Percentiles rank a stretch among this genome's conserved stretches.
phyloP scores from a whole-genome alignment of 2,888 invertebrate species.

The Macropis europaea region DNA sequence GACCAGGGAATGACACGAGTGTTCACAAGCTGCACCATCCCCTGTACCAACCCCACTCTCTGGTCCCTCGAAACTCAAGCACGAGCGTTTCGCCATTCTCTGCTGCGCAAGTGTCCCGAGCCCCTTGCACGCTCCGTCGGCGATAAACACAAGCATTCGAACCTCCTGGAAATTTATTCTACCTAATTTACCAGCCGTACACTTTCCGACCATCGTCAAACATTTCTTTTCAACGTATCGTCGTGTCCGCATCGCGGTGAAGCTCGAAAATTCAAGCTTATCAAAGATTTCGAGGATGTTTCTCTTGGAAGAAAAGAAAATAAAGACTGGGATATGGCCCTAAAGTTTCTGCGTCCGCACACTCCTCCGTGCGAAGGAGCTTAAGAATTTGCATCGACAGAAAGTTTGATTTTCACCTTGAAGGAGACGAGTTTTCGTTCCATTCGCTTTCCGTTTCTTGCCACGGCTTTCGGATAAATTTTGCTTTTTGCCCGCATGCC shows the following conservation, averaged over 20 bases:
- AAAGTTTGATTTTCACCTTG: no score
- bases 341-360: no score
- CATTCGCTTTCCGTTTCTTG: not conserved
- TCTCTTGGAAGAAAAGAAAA: no score
- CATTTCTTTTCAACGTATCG: no score
- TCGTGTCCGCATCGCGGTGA: no score
- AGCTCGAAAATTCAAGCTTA: no score
- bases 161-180: not conserved
- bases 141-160: slow-evolving; percentile 23
- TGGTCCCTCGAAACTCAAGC: slow-evolving; percentile 62
- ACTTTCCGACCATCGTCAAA: no score
- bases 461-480: slow-evolving; percentile 26
- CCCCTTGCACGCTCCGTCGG: slow-evolving; percentile 32
- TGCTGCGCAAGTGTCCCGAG: slow-evolving; percentile 66
- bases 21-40: slow-evolving; percentile 76
- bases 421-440: no score
- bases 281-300: no score
- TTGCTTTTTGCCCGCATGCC: slow-evolving; percentile 26
- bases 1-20: slow-evolving; percentile 77
- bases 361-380: no score
- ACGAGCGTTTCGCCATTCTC: slow-evolving; percentile 64
- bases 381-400: no score
- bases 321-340: no score
- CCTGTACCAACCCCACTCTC: slow-evolving; percentile 58
- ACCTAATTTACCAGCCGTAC: not conserved